These are phyloP conservation scores for Metopolophium dirhodum DNA, from an alignment of 1,140 invertebrate genomes.

Conservation along the genomic window DNA sequence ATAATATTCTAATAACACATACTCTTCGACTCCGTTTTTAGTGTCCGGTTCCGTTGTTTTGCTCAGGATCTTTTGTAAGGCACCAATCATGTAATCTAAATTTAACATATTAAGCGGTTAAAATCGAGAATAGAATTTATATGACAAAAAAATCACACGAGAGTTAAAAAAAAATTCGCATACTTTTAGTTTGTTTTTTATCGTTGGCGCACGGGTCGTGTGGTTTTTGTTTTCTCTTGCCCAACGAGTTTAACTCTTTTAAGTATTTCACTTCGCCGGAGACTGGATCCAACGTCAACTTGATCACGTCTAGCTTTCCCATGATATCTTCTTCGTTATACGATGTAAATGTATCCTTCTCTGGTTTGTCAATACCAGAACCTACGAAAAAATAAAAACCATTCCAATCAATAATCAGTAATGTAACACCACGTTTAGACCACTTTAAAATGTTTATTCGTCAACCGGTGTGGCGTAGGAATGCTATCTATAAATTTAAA, in stretches of 20 bases:
- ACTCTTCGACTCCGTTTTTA: slow-evolving; percentile 34
- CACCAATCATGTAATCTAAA: slow-evolving; percentile 31
- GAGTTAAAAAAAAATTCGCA: not conserved
- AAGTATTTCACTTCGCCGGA: slow-evolving; percentile 22
- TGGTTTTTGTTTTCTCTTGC: not conserved
- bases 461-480: too few species aligned
- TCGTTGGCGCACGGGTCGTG: not conserved
- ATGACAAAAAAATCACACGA: not conserved
- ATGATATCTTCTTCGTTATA: slow-evolving; percentile 31
- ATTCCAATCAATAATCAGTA: not conserved
- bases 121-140: not conserved
- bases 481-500: too few species aligned
- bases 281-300: not conserved
- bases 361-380: not conserved
- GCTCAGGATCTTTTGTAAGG: slow-evolving; percentile 6
- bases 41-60: slow-evolving; percentile 2
- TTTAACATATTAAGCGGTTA: not conserved
- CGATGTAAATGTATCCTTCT: not conserved
- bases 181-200: slow-evolving; percentile 15
- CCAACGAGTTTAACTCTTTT: slow-evolving; percentile 18
- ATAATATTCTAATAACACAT: not conserved
- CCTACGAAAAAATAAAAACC: not conserved
- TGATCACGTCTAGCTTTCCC: not conserved
- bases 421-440: not conserved
- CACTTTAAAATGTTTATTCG: too few species aligned